Conservation (phyloP, 2,888 invertebrate genomes). For the Rotaria magnacalcarata region DNA sequence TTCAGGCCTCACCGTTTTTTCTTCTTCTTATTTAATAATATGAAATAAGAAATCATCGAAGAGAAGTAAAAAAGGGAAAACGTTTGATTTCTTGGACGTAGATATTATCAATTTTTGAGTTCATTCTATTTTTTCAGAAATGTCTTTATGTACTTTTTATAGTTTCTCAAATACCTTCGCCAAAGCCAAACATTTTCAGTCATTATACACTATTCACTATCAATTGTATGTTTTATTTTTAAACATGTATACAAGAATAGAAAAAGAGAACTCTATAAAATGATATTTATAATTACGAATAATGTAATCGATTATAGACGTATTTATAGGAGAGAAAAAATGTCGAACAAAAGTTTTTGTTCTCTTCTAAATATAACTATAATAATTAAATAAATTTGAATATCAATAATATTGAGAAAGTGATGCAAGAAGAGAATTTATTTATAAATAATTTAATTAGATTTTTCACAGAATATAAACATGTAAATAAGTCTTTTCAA, state of each 20-base stretch:
- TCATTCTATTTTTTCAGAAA: background rate
- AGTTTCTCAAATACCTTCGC: too few species aligned
- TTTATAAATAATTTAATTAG: background rate
- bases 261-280: background rate
- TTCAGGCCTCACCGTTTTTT: background rate
- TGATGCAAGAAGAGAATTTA: background rate
- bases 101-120: background rate
- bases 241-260: background rate
- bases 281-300: background rate
- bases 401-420: background rate
- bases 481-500: too few species aligned
- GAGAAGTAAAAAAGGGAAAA: background rate
- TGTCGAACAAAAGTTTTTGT: background rate
- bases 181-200: background rate
- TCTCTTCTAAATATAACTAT: too few species aligned
- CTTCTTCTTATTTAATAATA: background rate
- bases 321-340: background rate
- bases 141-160: background rate
- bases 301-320: background rate
- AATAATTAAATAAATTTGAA: background rate
- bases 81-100: too few species aligned
- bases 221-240: too few species aligned
- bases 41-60: background rate
- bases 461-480: too few species aligned
- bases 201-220: background rate